Evolutionary conservation across 1,140 invertebrate genomes (phyloP).

Genomic region (Teleogryllus occipitalis): DNA sequence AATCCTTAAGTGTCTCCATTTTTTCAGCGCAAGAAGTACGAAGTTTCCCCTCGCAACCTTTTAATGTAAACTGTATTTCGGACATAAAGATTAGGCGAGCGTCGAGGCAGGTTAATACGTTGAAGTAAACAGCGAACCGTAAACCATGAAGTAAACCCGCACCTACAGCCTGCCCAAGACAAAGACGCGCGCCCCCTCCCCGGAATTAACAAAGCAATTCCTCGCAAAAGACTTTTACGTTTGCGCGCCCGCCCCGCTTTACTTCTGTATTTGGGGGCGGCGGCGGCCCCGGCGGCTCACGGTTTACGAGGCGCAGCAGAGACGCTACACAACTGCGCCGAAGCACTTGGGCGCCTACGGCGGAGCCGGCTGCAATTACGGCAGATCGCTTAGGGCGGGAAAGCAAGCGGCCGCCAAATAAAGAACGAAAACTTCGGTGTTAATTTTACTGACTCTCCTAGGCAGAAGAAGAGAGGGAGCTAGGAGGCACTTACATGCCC

Average conservation of each 20-base stretch:
- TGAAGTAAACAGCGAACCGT: no score
- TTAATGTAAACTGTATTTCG: no score
- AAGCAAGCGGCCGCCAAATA: neutral
- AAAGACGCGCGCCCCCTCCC: no score
- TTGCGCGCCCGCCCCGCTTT: neutral
- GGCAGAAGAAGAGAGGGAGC: neutral
- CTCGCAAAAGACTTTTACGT: neutral
- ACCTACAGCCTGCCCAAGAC: no score
- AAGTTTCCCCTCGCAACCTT: no score
- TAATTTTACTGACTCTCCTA: neutral
- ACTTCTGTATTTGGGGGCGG: neutral
- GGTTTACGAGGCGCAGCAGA: neutral
- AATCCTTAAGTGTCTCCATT: no score
- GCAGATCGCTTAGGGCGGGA: neutral
- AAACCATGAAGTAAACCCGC: no score
- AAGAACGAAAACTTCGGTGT: neutral
- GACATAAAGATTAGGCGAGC: no score
- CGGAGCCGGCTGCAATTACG: neutral
- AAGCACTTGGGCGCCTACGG: neutral
- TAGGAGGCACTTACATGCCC: neutral
- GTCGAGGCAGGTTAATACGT: no score
- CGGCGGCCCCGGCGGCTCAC: neutral
- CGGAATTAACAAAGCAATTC: neutral
- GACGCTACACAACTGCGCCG: neutral
- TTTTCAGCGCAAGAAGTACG: no score